phyloP scores from a whole-genome alignment of 1,140 invertebrate genomes.

The Diplogasteroides magnus region DNA sequence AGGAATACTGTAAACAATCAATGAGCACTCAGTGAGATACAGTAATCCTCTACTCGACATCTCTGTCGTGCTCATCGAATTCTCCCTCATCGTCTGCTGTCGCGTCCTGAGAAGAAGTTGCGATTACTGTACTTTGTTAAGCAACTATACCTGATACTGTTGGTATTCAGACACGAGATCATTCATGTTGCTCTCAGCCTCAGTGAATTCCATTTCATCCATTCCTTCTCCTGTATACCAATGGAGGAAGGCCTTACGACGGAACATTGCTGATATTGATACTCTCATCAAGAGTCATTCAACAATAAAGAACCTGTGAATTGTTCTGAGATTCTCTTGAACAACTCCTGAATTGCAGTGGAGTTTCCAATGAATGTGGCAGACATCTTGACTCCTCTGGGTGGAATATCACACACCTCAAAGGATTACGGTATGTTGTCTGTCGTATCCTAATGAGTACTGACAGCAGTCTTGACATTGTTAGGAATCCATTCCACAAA shows the following conservation, averaged over 20 bases:
- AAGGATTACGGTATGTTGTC: neutral
- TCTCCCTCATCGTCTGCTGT: slow-evolving; percentile 32
- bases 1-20: too few relatives aligned
- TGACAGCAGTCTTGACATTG: slow-evolving; percentile 66
- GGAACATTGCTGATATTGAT: slow-evolving; percentile 71
- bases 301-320: slow-evolving; percentile 57
- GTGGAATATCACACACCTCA: slow-evolving; percentile 62
- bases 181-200: slow-evolving; percentile 74
- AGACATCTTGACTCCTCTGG: slow-evolving; percentile 62
- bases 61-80: slow-evolving; percentile 27
- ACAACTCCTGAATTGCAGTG: slow-evolving; percentile 74
- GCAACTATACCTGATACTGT: slow-evolving; percentile 65
- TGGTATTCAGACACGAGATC: slow-evolving; percentile 84
- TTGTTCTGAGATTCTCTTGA: slow-evolving; percentile 71
- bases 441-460: neutral
- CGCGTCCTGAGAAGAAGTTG: slow-evolving; percentile 16
- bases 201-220: slow-evolving; percentile 68
- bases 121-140: neutral
- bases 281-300: neutral
- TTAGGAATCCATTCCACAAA: slow-evolving; percentile 70
- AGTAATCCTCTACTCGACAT: slow-evolving; percentile 11
- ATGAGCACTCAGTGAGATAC: too few relatives aligned
- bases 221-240: slow-evolving; percentile 71
- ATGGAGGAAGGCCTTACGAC: slow-evolving; percentile 82
- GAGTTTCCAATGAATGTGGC: slow-evolving; percentile 62